Base-by-base conservation (phyloP, 1,140 invertebrate genomes). In the Steinernema feltiae region DNA sequence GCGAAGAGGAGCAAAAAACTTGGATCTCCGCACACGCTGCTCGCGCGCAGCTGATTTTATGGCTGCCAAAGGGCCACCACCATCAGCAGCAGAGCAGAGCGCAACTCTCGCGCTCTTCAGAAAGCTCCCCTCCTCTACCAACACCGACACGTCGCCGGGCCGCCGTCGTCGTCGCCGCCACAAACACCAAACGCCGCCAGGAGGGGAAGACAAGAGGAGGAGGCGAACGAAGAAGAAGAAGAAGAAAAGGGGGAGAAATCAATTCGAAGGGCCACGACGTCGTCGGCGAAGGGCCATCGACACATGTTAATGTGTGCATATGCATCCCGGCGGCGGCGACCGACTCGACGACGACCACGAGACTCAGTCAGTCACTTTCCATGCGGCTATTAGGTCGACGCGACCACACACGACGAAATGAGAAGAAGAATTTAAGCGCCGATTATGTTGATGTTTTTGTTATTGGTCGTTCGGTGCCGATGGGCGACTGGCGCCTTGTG, bases 281-380 rank as follows among this genome's bases (percentile, higher is more conserved):
- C 35, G 35, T 41, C 53, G 53, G 2, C 53, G 53, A 63, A 63
- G 53, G 53, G 53, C 53, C 53, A 63, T 63, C 53, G 53, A 63
- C 53, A 63, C 53, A 63, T 63, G 53, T 63, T 63, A 63, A 63
- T 63, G 53, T 63, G 35, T 41, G 53, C 53, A 63, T 63, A 63
- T 63, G 53, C 53, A 63, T 63, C 53, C 41, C 41, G 41, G 7
- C n/a, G 41, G 41, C n/a, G n/a, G n/a, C 41, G 41, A 46, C 41
- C 41, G 41, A n/a, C n/a, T n/a, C n/a, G n/a, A n/a, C 41, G 7
- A 46, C 41, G 7, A 46, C 41, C 41, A n/a, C 41, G 7, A 46
- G 7, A 12, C n/a, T 46, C 41, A 46, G 7, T 7, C 7, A 46
- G 41, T 7, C 41, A 7, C 41, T 7, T 46, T 46, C 7, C 7